phyloP scores from a whole-genome alignment of 2,888 invertebrate species.

The Rosalia funebris region DNA sequence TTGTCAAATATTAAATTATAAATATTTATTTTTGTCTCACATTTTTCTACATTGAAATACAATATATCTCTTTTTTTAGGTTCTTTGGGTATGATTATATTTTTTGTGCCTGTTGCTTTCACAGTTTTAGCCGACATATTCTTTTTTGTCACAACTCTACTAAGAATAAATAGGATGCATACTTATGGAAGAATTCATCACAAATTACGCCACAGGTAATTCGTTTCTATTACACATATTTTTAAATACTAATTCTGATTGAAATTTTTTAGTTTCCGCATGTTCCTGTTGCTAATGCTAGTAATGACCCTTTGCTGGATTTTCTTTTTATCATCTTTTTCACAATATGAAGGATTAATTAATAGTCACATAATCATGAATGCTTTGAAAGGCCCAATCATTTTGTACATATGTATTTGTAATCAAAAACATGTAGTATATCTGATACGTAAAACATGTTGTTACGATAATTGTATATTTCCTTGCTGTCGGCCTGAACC shows the following conservation, averaged over 20 bases:
- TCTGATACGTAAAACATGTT: conserved; percentile 82
- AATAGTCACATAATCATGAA: conserved; percentile 82
- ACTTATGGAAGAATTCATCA: conserved; percentile 88
- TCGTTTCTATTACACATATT: not conserved
- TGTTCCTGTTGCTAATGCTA: conserved; percentile 79
- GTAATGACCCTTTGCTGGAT: conserved; percentile 83
- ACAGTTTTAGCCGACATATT: conserved; percentile 82
- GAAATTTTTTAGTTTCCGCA: conserved; percentile 79
- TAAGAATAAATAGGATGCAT: conserved; percentile 81
- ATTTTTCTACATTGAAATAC: not conserved
- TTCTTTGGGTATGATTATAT: conserved; percentile 83
- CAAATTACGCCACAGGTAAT: conserved; percentile 83
- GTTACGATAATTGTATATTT: conserved; percentile 69
- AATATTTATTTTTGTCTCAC: too few relatives aligned
- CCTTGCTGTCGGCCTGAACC: conserved; percentile 71
- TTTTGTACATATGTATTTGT: conserved; percentile 81
- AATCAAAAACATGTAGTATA: conserved; percentile 84
- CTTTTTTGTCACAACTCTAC: conserved; percentile 82
- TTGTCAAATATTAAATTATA: conserved; percentile 11
- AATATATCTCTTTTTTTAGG: conserved; percentile 65
- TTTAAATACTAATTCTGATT: too few relatives aligned
- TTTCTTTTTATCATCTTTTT: conserved; percentile 80
- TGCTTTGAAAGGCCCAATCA: conserved; percentile 77
- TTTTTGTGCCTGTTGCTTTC: conserved; percentile 84
- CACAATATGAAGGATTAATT: conserved; percentile 76